Evolutionary conservation across 2,888 invertebrate species (phyloP).

Genomic region (Caenorhabditis parvicauda): DNA sequence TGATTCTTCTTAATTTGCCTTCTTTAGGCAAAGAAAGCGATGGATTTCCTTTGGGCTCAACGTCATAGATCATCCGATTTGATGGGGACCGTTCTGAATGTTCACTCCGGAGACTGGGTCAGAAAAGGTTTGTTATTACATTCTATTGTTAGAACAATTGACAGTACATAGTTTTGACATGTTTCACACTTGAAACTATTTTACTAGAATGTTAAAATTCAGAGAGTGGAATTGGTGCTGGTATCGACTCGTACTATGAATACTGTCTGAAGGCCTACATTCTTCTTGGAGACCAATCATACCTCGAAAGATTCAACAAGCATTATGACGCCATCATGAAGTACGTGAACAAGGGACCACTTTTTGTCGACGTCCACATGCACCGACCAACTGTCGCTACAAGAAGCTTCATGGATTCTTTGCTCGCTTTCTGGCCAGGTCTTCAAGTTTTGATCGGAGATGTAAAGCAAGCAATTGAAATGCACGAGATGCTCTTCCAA

Average conservation of each 20-base stretch:
- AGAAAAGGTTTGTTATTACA: constrained; percentile 70
- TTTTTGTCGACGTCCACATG: constrained; percentile 90
- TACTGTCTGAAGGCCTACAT: constrained; percentile 96
- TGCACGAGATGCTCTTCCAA: constrained; percentile 97
- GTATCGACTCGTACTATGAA: constrained; percentile 97
- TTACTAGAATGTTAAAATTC: constrained; percentile 26
- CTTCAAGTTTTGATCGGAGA: constrained; percentile 79
- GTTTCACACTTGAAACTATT: too few relatives aligned
- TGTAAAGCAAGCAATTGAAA: constrained; percentile 93
- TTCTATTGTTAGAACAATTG: not conserved
- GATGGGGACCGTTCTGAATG: constrained; percentile 94
- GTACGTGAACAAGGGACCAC: constrained; percentile 90
- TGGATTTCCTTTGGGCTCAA: constrained; percentile 94
- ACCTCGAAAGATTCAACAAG: constrained; percentile 84
- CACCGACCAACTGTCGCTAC: constrained; percentile 90
- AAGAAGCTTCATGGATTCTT: constrained; percentile 92
- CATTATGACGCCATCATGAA: constrained; percentile 65
- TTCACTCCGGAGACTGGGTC: constrained; percentile 97
- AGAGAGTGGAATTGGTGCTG: constrained; percentile 97
- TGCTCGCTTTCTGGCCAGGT: constrained; percentile 97
- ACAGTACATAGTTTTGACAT: too few relatives aligned
- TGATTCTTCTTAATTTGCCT: too few relatives aligned
- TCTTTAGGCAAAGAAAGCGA: constrained; percentile 79
- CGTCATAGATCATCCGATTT: constrained; percentile 82
- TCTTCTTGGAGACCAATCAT: constrained; percentile 83